Base-by-base conservation (phyloP, 2,888 invertebrate species). In the Peribatodes rhomboidaria region DNA sequence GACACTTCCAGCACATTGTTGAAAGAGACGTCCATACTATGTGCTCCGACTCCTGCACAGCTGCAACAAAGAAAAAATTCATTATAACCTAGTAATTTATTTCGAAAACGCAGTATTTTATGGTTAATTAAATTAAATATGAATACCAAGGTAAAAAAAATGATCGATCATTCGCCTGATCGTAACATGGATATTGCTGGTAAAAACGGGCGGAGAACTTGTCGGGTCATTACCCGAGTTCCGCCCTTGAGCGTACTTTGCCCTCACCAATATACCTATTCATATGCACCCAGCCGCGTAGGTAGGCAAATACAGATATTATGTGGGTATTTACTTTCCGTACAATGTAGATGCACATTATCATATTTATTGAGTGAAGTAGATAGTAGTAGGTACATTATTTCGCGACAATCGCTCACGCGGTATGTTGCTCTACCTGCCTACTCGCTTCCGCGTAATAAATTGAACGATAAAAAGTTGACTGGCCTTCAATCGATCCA, bases 1-100 rank as follows among this genome's bases (percentile, higher is more conserved):
- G 96, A 96, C 91, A 96, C 96, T 95, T 96, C 96, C 95, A 97
- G 94, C 92, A 96, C 96, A 95, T 96, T 96, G 92, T 95, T 96
- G 93, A 91, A 87, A 92, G 95, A 94, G 90, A 95, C 95, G 94
- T 96, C 96, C 96, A 96, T 96, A 94, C 94, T 95, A 94, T 91
- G 84, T 76, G 73, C 71, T 79, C 83, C 83, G 79, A 77, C 80
- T 79, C 75, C 81, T 81, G 72, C 76, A 73, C 77, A 80, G 83
- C 90, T 91, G 84, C 58, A 87, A 85, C 73, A 78, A 75, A 20
- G 39, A 27, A 27, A 18, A 44, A 13, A 6, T 6, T 4, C 27
- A 27, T 6, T 27, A 27, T 6, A 27, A 27, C 27, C 2, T 27
- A 27, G 27, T 27, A 4, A 6, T 4, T 27, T 27, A 39, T 39